Evolutionary conservation across 2,113 vertebrate genomes (phyloP).

Genomic region (Oostethus manadensis): DNA sequence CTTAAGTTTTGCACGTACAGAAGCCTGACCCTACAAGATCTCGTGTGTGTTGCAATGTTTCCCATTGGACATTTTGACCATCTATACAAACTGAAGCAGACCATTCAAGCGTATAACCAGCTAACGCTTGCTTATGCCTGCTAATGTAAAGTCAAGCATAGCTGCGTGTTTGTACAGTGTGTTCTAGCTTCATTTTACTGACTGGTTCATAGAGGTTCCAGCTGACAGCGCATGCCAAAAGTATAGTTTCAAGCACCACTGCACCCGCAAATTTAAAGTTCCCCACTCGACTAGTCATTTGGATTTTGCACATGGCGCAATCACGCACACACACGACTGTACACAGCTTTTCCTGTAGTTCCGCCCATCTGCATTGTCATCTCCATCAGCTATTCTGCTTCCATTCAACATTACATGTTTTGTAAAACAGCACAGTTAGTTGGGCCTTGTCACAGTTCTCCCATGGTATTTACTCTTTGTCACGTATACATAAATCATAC

Average conservation of each 20-base stretch:
- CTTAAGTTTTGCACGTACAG: background rate
- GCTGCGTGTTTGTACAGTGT: slow-evolving; percentile 16
- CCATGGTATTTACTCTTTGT: slow-evolving; percentile 10
- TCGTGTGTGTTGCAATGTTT: background rate
- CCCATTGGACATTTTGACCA: background rate
- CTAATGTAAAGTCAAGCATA: slow-evolving; percentile 10
- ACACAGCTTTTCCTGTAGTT: slow-evolving; percentile 18
- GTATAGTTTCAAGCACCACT: slow-evolving; percentile 63
- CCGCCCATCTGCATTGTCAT: slow-evolving; percentile 39
- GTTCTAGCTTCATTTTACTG: slow-evolving; percentile 40
- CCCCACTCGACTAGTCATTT: slow-evolving; percentile 52
- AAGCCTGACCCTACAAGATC: background rate
- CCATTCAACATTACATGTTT: slow-evolving; percentile 27
- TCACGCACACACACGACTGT: slow-evolving; percentile 5
- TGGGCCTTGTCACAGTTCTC: slow-evolving; percentile 23
- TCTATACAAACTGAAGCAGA: background rate
- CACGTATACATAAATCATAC: slow-evolving; percentile 13
- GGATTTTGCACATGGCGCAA: slow-evolving; percentile 25
- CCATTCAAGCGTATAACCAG: background rate
- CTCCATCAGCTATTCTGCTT: slow-evolving; percentile 38
- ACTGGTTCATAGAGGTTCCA: slow-evolving; percentile 61
- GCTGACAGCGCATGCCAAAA: slow-evolving; percentile 58
- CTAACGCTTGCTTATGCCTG: background rate
- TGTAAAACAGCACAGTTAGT: slow-evolving; percentile 24
- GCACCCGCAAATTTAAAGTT: slow-evolving; percentile 67